These are phyloP conservation scores for Glaucomys volans DNA, from an alignment of 2,113 vertebrate species.

Conservation along the genomic window DNA sequence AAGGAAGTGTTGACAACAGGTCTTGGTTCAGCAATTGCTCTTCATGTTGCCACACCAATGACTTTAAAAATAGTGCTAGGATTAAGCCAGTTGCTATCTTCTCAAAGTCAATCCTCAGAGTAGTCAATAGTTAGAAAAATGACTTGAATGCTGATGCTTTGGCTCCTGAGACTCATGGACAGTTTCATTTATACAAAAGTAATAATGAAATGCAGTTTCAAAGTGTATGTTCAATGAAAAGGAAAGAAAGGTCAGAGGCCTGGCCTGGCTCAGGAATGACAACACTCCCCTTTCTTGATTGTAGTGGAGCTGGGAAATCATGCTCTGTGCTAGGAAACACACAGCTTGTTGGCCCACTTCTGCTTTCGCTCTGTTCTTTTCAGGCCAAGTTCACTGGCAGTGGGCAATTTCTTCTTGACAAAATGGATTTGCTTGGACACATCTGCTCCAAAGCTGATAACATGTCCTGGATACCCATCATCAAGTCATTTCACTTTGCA, in stretches of 20 bases:
- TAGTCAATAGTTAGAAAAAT: neutral
- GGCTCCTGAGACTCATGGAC: neutral
- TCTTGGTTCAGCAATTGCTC: neutral
- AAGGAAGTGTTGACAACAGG: neutral
- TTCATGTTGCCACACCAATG: neutral
- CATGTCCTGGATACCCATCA: neutral
- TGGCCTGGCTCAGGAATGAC: neutral
- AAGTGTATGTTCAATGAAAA: neutral
- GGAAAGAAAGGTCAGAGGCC: neutral
- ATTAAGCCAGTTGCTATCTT: neutral
- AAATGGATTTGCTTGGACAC: neutral
- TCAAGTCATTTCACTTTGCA: neutral
- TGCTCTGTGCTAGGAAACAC: neutral
- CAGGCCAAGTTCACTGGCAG: neutral
- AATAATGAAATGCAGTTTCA: neutral
- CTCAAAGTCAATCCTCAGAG: neutral
- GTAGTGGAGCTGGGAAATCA: neutral
- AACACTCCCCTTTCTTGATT: no score
- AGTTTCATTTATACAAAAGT: neutral
- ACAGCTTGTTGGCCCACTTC: neutral
- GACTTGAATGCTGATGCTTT: neutral
- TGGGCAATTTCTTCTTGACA: neutral
- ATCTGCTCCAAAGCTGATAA: constrained; percentile 24
- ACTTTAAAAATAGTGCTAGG: neutral
- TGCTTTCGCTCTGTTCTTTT: neutral